phyloP scores from a whole-genome alignment of 2,113 vertebrate genomes.

The Triplophysa dalaica region DNA sequence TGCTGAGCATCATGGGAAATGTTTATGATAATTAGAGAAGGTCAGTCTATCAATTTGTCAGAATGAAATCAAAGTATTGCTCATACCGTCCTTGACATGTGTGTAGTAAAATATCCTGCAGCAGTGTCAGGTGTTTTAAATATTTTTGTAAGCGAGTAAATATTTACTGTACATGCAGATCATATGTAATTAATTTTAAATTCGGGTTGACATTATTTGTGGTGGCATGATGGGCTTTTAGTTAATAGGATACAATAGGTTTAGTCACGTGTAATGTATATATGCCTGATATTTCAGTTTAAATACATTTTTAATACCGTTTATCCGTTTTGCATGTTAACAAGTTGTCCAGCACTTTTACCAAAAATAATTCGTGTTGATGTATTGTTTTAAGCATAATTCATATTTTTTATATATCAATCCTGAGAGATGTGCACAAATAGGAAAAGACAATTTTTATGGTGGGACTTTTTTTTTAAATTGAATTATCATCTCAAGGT shows the following conservation, averaged over 20 bases:
- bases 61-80: conserved; percentile 36
- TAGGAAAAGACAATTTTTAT: conserved; percentile 69
- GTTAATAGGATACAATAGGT: conserved; percentile 16
- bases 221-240: conserved; percentile 25
- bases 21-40: conserved; percentile 40
- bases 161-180: conserved; percentile 44
- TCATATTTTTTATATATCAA: conserved; percentile 61
- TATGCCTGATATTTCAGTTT: conserved; percentile 13
- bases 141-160: conserved; percentile 38
- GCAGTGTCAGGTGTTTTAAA: conserved; percentile 26
- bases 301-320: conserved; percentile 58
- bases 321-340: conserved; percentile 63
- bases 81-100: conserved; percentile 4
- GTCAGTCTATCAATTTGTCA: conserved; percentile 28
- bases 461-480: conserved; percentile 52
- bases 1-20: conserved; percentile 33
- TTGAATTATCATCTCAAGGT: background rate
- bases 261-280: background rate
- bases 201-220: conserved; percentile 20
- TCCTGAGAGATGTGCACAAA: conserved; percentile 68
- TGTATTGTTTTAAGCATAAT: conserved; percentile 60
- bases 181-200: conserved; percentile 32
- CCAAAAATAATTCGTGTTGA: conserved; percentile 57
- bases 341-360: conserved; percentile 64
- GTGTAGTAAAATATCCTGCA: conserved; percentile 32